Conservation (phyloP, 2,888 invertebrate genomes). For the Tetropium fuscum region DNA sequence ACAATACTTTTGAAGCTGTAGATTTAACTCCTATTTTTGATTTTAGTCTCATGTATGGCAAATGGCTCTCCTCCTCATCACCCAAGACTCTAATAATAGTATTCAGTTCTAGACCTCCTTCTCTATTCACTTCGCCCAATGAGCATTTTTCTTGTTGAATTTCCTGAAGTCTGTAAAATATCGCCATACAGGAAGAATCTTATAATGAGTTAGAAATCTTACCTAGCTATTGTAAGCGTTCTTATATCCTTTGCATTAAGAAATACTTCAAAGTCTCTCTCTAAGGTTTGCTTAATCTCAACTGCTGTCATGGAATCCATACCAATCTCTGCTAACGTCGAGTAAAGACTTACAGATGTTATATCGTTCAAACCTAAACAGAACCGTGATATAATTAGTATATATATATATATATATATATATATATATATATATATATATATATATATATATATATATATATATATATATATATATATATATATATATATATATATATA, state of each 20-base stretch:
- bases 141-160: constrained; percentile 7
- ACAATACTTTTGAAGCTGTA: neutral
- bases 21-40: neutral
- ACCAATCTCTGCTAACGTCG: constrained; percentile 88
- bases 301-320: constrained; percentile 98
- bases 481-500: no score
- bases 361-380: constrained; percentile 64
- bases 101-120: neutral
- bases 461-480: no score
- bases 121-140: no score
- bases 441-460: no score
- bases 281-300: constrained; percentile 92
- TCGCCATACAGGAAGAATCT: neutral
- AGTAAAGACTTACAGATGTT: constrained; percentile 77
- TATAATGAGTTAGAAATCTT: constrained; percentile 7
- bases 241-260: constrained; percentile 89
- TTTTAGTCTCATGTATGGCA: neutral
- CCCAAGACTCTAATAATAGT: neutral
- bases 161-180: constrained; percentile 5
- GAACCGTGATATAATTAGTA: no score
- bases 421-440: no score
- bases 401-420: no score
- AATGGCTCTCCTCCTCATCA: neutral
- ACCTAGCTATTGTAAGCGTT: constrained; percentile 80
- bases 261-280: constrained; percentile 88